Percentiles rank a stretch among this genome's conserved stretches.
Conservation (phyloP, 2,797 vertebrate genomes). For the Falco peregrinus region DNA sequence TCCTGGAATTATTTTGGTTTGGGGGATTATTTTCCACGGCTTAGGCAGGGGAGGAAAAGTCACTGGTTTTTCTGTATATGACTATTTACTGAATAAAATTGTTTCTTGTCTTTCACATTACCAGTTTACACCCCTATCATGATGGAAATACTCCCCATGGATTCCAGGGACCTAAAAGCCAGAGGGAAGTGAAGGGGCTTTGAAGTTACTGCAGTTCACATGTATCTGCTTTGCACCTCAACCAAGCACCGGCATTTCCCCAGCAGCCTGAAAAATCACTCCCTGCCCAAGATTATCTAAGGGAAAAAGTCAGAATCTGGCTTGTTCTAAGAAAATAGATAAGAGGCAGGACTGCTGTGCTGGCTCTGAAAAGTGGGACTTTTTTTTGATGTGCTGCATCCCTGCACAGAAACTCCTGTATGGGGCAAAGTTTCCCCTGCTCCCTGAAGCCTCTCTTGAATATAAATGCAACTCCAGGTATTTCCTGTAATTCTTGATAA, state of each 20-base stretch:
- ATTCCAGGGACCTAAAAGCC: neutral
- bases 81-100: neutral
- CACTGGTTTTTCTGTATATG: neutral
- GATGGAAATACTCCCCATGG: neutral
- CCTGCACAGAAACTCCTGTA: neutral
- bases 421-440: neutral
- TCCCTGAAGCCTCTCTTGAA: constrained; percentile 12
- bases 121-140: rapidly evolving
- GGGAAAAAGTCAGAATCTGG: neutral
- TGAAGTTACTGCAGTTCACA: neutral
- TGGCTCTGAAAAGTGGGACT: neutral
- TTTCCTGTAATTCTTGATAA: constrained; percentile 64
- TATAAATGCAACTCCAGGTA: constrained; percentile 22
- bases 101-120: neutral
- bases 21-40: neutral
- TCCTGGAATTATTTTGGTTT: neutral
- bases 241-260: neutral
- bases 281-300: neutral
- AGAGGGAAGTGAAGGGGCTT: neutral
- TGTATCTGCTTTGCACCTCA: rapidly evolving
- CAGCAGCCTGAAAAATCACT: neutral
- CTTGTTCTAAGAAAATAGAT: neutral
- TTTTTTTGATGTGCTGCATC: neutral
- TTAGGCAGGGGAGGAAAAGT: neutral
- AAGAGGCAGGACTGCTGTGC: neutral